Percentiles rank a stretch among this genome's conserved stretches.
phyloP scores from a whole-genome alignment of 2,888 invertebrate species.

The Flabesymbios commensalis region DNA sequence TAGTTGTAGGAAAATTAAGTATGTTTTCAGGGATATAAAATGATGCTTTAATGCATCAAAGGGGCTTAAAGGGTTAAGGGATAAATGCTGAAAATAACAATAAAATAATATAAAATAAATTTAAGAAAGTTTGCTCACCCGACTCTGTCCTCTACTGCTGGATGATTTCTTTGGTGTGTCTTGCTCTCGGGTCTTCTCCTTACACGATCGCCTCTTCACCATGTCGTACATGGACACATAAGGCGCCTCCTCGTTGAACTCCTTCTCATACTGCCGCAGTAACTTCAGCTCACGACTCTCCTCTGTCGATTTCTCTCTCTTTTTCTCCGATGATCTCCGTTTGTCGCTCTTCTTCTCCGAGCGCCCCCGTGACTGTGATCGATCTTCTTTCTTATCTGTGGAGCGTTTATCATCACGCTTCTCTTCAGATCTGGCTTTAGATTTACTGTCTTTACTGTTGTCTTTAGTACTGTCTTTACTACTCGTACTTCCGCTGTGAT shows the following conservation, averaged over 20 bases:
- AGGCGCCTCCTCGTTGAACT: constrained; percentile 59
- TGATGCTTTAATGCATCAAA: too few species aligned
- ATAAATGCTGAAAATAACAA: too few species aligned
- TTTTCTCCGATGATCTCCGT: background rate
- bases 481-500: background rate
- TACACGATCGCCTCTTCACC: constrained; percentile 52
- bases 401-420: background rate
- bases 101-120: too few species aligned
- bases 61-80: too few species aligned
- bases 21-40: too few species aligned
- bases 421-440: background rate
- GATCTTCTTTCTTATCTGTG: too few species aligned
- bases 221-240: constrained; percentile 98
- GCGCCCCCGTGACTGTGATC: too few species aligned
- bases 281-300: background rate
- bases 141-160: too few species aligned
- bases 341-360: too few species aligned
- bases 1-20: too few species aligned
- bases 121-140: too few species aligned
- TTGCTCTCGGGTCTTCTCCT: constrained; percentile 19
- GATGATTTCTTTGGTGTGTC: background rate
- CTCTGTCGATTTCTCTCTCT: background rate
- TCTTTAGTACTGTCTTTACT: background rate
- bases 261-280: background rate
- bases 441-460: constrained; percentile 6